Evolutionary conservation across 1,140 invertebrate species (phyloP), one percentile per base, ranked within the genome.

Genomic region (Heliothis virescens): DNA sequence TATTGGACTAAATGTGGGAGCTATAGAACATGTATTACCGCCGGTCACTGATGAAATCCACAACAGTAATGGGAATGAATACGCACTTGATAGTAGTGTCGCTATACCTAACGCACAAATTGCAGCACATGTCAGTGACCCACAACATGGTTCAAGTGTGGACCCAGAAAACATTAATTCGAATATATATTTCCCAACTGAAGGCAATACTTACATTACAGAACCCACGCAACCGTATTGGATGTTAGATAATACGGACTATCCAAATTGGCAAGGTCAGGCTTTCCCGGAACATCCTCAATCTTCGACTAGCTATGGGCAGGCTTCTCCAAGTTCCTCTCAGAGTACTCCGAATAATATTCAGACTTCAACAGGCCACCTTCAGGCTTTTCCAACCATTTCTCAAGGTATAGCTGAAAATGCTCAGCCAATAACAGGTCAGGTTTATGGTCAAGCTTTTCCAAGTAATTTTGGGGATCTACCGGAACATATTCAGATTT

Each of bases 1-100:
- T n/a, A 67, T 67, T 18, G 63, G 63, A 67, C 41, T 67, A 18
- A 16, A 67, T 12, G 16, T 12, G 4, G 63, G 63, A 12, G 63
- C 10, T 18, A 48, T 67, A 21, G 63, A 67, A 67, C 9, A 48
- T 4, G 12, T 67, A 5, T 67, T 47, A 4, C 63, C 41, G 12
- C n/a, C n/a, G 2, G 5, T 10, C 18, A 67, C 11, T n/a, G 41
- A 12, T 48, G 41, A 48, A 3, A 67, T 5, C 26, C 18, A 67
- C 16, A 21, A 18, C 1, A 18, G 47, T 48, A 18, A 18, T 11
- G 41, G 63, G 16, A 67, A 67, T 67, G 63, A 48, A 67, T 67
- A 67, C n/a, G 16, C 11, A 12, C 18, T 13, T 1, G 29, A 16
- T 67, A 10, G 5, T 9, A 18, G 13, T 57, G 18, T 21, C 5